Evolutionary conservation across 2,888 invertebrate species (phyloP), one percentile per base, ranked within the genome.

Genomic region (Atrina japonica): DNA sequence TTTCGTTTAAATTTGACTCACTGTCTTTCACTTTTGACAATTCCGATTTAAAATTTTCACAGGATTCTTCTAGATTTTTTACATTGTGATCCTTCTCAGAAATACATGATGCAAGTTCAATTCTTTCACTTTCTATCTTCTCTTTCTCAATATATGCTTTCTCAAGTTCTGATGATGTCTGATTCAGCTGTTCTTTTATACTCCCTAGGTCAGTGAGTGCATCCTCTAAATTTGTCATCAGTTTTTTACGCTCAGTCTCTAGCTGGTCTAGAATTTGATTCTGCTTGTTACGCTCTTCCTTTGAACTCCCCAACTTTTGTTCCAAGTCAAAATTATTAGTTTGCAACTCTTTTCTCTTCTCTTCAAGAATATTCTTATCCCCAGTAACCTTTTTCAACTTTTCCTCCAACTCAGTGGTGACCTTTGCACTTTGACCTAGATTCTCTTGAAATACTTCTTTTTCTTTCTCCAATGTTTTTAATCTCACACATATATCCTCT

Each of bases 161-260:
- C 30, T 76, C 69, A 16, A 80, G 55, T 43, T 81, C 73, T 0
- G 68, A 65, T 11, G 75, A 74, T 11, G 69, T 75, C 21, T 76
- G 64, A 3, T 70, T 71, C 45, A 82, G 47, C 45, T 80, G 79
- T 55, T 71, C 65, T 65, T 78, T 71, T 18, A 72, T 75, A 25
- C 30, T 64, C 16, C 45, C 61, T 14, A 78, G 58, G 40, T 80
- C 77, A 63, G 53, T 66, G 21, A 73, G 52, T 21, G 77, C 71
- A 18, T 77, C 78, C 56, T 81, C 78, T 23, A 79, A 45, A 52
- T 79, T 66, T 56, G 59, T 35, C 41, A 66, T 66, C 16, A 82
- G 55, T 21, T 70, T 64, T 23, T 71, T 74, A 49, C 70, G 71
- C 58, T 82, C 78, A 14, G 30, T 61, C 25, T 70, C 69, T 25